Evolutionary conservation across 2,888 invertebrate species (phyloP).

Genomic region (Yponomeuta evonymella): DNA sequence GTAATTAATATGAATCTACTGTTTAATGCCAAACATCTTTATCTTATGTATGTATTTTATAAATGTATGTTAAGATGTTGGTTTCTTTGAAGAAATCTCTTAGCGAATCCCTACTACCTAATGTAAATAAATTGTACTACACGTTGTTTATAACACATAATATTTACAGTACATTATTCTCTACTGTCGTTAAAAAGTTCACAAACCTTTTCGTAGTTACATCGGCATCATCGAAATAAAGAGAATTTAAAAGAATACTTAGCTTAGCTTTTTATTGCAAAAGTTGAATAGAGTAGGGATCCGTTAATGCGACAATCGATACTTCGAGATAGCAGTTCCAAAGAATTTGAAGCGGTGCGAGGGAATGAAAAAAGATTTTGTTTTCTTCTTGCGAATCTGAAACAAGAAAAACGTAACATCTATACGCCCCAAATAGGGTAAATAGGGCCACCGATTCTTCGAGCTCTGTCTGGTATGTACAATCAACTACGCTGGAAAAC

Average conservation of each 20-base stretch:
- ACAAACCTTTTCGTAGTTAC: background rate
- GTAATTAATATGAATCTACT: no score
- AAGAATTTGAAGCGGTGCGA: slow-evolving; percentile 27
- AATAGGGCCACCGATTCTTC: no score
- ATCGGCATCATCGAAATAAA: slow-evolving; percentile 8
- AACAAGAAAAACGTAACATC: background rate
- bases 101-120: no score
- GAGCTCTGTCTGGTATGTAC: no score
- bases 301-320: slow-evolving; percentile 55
- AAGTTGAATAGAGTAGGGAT: slow-evolving; percentile 57
- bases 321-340: slow-evolving; percentile 42
- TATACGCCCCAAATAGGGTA: no score
- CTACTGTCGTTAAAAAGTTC: background rate
- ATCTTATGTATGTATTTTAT: no score
- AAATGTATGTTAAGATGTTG: no score
- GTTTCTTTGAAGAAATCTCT: no score
- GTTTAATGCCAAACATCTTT: no score
- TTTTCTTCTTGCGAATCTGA: background rate
- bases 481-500: background rate
- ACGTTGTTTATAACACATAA: no score
- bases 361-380: background rate
- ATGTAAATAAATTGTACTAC: no score
- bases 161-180: background rate
- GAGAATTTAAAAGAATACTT: slow-evolving; percentile 23
- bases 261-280: slow-evolving; percentile 48